phyloP scores from a whole-genome alignment of 37 sponge, comb jelly and placozoan genomes.

The Aplysina aerophoba region DNA sequence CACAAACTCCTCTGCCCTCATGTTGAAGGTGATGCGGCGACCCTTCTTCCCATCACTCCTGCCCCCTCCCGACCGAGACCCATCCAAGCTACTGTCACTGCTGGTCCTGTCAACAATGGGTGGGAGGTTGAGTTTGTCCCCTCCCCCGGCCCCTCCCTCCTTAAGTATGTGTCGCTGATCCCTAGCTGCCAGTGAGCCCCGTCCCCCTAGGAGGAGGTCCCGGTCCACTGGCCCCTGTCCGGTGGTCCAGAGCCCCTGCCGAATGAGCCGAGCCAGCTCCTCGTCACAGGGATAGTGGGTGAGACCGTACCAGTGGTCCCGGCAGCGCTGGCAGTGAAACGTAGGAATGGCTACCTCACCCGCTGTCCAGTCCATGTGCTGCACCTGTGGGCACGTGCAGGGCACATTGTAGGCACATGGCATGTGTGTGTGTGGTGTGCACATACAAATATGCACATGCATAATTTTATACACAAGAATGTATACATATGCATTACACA shows the following conservation, averaged over 20 bases:
- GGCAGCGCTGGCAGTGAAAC: conserved; percentile 83
- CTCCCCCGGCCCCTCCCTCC: not conserved
- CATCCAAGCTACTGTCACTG: not conserved
- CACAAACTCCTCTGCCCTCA: conserved; percentile 33
- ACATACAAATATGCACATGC: too few relatives aligned
- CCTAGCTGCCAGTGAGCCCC: not conserved
- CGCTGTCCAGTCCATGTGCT: conserved; percentile 62
- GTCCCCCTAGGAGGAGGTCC: not conserved
- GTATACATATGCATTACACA: too few relatives aligned
- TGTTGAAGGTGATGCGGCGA: conserved; percentile 55
- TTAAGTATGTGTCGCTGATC: not conserved
- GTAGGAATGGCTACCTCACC: conserved; percentile 71
- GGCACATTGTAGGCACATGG: too few relatives aligned
- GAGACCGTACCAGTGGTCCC: conserved; percentile 87
- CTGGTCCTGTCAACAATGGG: not conserved
- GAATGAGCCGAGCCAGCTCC: conserved; percentile 66
- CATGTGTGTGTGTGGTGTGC: too few relatives aligned
- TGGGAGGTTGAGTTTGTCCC: not conserved
- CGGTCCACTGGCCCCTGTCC: conserved; percentile 31
- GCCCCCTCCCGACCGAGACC: not conserved
- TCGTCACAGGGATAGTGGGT: conserved; percentile 79
- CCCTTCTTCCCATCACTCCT: conserved; percentile 33
- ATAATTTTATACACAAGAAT: too few relatives aligned
- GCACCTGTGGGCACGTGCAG: not conserved
- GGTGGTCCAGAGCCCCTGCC: conserved; percentile 71